Conservation (phyloP, 2,797 vertebrate species). For the Tamandua tetradactyla region DNA sequence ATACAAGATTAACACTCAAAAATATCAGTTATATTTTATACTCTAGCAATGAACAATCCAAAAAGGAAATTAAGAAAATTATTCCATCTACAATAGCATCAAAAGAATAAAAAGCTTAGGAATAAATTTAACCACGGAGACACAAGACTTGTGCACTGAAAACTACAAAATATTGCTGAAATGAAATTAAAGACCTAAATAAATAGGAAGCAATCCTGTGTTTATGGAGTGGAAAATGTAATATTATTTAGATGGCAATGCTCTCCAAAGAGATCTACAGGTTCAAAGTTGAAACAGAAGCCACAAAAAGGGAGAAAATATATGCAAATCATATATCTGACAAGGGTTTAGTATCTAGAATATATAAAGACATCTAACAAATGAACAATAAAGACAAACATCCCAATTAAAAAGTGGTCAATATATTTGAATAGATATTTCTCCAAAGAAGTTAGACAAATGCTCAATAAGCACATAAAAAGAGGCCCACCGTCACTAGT, state of each 20-base stretch:
- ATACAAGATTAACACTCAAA: not conserved
- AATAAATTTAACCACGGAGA: not conserved
- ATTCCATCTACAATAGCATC: not conserved
- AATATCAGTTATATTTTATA: not conserved
- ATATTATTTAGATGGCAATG: not conserved
- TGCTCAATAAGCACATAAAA: not conserved
- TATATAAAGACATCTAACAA: not conserved
- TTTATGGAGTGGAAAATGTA: not conserved
- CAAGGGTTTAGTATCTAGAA: not conserved
- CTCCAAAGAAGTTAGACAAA: not conserved
- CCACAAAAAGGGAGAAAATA: not conserved
- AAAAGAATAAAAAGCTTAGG: conserved; percentile 1
- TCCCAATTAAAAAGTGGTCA: not conserved
- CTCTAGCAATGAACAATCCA: not conserved
- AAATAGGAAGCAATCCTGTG: not conserved
- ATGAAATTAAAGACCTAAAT: conserved; percentile 16
- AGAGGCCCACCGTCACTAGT: not conserved
- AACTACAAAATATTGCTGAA: not conserved
- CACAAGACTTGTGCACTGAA: not conserved
- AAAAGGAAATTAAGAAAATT: not conserved
- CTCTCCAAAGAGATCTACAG: not conserved
- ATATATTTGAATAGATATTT: conserved; percentile 9
- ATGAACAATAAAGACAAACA: not conserved
- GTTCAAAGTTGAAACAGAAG: not conserved
- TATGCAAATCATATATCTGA: not conserved